Percentiles rank a stretch among this genome's conserved stretches.
phyloP scores from a whole-genome alignment of 2,888 invertebrate species.

The Reticulitermes lucifugus region DNA sequence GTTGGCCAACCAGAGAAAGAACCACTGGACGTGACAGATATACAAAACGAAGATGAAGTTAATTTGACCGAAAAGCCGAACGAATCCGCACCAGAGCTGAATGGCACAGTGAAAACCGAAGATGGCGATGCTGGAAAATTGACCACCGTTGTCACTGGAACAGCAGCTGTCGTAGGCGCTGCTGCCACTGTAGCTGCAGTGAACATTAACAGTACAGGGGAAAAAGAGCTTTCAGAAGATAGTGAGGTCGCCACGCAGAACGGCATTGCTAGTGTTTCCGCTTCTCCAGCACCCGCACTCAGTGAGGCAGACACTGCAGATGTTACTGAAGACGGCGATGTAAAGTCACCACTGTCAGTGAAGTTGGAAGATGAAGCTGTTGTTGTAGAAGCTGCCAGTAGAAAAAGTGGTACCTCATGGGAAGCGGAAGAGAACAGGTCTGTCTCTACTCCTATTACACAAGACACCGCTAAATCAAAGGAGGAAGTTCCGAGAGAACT shows the following conservation, averaged over 20 bases:
- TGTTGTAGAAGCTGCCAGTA: not conserved
- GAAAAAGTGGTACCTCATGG: not conserved
- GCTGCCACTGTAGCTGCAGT: constrained; percentile 36
- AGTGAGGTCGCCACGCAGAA: not conserved
- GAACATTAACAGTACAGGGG: not conserved
- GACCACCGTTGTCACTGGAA: constrained; percentile 33
- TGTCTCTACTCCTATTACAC: not conserved
- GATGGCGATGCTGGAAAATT: constrained; percentile 6
- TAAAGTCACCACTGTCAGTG: not conserved
- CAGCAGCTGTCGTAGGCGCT: constrained; percentile 32
- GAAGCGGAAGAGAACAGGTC: not conserved
- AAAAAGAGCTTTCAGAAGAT: not conserved
- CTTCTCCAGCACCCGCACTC: not conserved
- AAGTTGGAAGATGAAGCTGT: not conserved
- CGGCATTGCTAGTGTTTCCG: not conserved
- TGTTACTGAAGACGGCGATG: constrained; percentile 4
- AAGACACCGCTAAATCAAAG: not conserved
- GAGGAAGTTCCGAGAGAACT: not conserved
- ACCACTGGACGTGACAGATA: constrained; percentile 3
- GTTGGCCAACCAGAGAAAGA: constrained; percentile 4
- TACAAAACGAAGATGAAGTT: constrained; percentile 6
- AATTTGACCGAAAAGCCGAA: not conserved
- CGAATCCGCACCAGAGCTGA: constrained; percentile 33
- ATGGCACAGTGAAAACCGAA: constrained; percentile 44
- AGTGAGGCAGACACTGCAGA: constrained; percentile 11